Evolutionary conservation across 2,113 vertebrate species (phyloP).

Genomic region (Stercorarius parasiticus): DNA sequence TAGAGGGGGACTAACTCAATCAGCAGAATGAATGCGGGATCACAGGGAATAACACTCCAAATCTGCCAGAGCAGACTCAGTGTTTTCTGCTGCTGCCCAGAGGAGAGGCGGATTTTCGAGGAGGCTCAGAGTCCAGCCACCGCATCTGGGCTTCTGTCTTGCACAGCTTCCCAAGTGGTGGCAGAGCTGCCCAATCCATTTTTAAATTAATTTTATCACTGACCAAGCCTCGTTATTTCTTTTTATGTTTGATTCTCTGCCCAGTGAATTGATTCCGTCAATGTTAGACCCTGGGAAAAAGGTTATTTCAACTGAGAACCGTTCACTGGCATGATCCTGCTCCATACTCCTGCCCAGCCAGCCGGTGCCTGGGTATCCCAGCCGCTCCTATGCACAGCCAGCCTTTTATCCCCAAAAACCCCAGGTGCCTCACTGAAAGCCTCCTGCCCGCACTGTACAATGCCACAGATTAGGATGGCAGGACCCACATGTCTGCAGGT

Average conservation of each 20-base stretch:
- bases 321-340: neutral
- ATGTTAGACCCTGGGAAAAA: neutral
- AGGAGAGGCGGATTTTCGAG: neutral
- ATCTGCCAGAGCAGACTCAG: neutral
- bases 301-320: neutral
- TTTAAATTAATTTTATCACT: neutral
- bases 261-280: neutral
- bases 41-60: neutral
- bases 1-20: neutral
- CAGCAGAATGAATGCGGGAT: neutral
- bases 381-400: neutral
- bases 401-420: neutral
- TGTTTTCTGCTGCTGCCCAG: neutral
- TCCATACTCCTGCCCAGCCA: neutral
- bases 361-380: neutral
- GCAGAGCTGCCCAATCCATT: neutral
- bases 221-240: neutral
- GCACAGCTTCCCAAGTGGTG: neutral
- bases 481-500: neutral
- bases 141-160: neutral
- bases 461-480: fast-evolving
- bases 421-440: neutral
- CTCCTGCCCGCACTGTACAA: neutral
- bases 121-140: neutral
- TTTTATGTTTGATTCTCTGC: neutral